phyloP scores from a whole-genome alignment of 2,888 invertebrate species.

The Caenorhabditis auriculariae region DNA sequence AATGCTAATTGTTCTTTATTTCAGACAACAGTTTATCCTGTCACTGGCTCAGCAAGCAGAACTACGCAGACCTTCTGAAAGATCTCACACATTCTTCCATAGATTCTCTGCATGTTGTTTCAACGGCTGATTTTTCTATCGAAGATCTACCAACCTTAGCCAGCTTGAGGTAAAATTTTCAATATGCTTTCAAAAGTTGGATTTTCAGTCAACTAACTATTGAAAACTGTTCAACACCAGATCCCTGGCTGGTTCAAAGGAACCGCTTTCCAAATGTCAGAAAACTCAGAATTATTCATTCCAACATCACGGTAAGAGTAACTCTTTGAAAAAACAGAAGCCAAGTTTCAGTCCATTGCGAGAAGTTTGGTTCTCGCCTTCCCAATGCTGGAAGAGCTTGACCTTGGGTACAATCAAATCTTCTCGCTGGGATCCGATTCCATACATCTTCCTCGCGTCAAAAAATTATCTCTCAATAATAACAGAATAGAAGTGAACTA shows the following conservation, averaged over 20 bases:
- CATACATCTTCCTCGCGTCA: constrained; percentile 21
- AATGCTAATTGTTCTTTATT: too few relatives aligned
- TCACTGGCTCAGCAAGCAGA: too few relatives aligned
- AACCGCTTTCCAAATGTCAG: constrained; percentile 3
- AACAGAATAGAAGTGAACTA: constrained; percentile 4
- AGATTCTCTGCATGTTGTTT: background rate
- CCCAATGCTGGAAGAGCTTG: constrained; percentile 17
- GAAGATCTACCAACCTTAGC: background rate
- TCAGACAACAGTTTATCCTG: too few relatives aligned
- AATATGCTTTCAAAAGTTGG: background rate
- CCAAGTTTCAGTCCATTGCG: constrained; percentile 12
- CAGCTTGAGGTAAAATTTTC: background rate
- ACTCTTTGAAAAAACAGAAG: too few relatives aligned
- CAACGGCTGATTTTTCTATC: constrained; percentile 1
- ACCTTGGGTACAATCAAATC: constrained; percentile 20
- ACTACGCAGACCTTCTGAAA: too few relatives aligned
- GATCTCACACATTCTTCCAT: background rate
- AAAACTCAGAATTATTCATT: background rate
- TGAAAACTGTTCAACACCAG: background rate
- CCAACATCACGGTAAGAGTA: background rate
- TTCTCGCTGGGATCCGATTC: constrained; percentile 23
- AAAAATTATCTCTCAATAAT: constrained; percentile 11
- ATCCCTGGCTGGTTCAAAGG: background rate
- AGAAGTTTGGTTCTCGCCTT: constrained; percentile 14
- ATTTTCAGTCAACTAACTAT: background rate